phyloP scores from a whole-genome alignment of 2,113 vertebrate species.

The Plotosus lineatus region DNA sequence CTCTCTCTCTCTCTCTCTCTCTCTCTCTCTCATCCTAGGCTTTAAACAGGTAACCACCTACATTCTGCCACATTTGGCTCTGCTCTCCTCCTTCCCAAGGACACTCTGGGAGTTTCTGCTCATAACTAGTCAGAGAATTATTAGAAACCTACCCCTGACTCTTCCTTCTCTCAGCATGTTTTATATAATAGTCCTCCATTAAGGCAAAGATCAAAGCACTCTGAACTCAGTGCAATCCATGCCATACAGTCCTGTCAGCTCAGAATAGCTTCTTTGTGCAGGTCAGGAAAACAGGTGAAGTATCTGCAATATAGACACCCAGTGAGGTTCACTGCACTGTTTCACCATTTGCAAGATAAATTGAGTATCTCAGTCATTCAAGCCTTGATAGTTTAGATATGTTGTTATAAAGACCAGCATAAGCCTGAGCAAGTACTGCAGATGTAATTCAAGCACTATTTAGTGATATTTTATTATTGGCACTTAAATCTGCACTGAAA shows the following conservation, averaged over 20 bases:
- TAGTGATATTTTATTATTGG: neutral
- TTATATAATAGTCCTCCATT: neutral
- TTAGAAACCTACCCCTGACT: constrained; percentile 37
- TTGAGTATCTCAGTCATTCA: neutral
- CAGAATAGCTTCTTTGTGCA: constrained; percentile 24
- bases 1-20: constrained; percentile 10
- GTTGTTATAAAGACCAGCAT: neutral
- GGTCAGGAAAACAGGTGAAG: constrained; percentile 24
- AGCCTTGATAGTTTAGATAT: neutral
- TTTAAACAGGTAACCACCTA: constrained; percentile 29
- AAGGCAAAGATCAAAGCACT: neutral
- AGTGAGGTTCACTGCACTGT: constrained; percentile 3
- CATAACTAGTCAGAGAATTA: constrained; percentile 23
- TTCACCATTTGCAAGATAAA: neutral
- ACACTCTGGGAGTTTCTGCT: constrained; percentile 40
- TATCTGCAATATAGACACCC: neutral
- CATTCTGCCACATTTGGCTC: neutral
- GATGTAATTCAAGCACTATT: neutral
- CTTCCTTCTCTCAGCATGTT: constrained; percentile 1
- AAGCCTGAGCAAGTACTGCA: neutral
- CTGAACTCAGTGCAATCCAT: neutral
- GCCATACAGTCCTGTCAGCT: neutral
- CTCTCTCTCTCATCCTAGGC: neutral
- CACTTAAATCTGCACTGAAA: neutral
- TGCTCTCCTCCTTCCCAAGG: constrained; percentile 36